Percentiles rank a stretch among this genome's conserved stretches.
Conservation (phyloP, 2,797 vertebrate genomes). For the Argya squamiceps region DNA sequence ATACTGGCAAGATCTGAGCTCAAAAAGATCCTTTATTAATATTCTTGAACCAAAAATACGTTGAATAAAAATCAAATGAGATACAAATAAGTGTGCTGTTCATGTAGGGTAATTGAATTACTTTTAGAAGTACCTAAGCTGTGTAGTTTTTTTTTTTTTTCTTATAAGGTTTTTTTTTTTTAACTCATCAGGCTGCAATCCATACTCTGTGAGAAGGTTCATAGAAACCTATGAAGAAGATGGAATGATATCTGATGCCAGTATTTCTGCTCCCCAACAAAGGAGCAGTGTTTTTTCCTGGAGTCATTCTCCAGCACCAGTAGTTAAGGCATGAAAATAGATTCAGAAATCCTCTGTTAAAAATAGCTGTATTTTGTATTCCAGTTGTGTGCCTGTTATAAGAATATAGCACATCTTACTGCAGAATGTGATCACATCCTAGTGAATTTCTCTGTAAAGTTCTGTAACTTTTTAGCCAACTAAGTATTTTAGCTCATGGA, state of each 20-base stretch:
- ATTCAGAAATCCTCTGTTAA: background rate
- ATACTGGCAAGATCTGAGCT: background rate
- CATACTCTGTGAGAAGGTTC: background rate
- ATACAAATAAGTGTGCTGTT: background rate
- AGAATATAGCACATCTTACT: background rate
- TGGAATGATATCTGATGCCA: background rate
- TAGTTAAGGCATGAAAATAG: background rate
- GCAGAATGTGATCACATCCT: background rate
- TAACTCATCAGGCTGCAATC: background rate
- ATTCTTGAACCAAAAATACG: background rate
- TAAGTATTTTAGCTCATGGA: background rate
- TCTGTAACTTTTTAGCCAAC: background rate
- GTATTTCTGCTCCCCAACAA: background rate
- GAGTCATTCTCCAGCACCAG: background rate
- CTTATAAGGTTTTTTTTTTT: background rate
- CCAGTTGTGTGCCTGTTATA: background rate
- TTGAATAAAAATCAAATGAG: background rate
- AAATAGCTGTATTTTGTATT: background rate
- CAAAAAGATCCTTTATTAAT: background rate
- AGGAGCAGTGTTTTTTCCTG: background rate
- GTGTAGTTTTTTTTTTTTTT: background rate
- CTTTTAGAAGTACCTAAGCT: background rate
- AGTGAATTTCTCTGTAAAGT: background rate
- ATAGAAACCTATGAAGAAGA: background rate
- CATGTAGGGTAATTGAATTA: background rate